These are phyloP conservation scores for Spheniscus mendiculus DNA, from an alignment of 2,113 vertebrate genomes.

Conservation along the genomic window DNA sequence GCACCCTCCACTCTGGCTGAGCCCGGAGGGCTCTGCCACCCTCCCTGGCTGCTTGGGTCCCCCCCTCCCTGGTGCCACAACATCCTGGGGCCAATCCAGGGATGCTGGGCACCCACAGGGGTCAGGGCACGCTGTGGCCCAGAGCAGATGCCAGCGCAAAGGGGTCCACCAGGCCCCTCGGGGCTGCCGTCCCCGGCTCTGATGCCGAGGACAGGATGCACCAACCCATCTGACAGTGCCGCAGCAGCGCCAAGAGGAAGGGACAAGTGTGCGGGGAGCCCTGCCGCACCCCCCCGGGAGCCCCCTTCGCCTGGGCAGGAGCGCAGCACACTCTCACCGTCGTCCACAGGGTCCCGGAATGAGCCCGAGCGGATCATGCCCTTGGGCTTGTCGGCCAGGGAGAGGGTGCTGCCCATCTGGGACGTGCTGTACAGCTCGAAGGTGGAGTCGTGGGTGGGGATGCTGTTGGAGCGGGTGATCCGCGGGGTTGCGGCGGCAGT, in stretches of 20 bases:
- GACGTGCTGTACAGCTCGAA: constrained; percentile 90
- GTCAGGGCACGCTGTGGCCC: neutral
- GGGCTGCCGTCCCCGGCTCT: neutral
- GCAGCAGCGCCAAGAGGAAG: neutral
- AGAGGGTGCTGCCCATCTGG: constrained; percentile 92
- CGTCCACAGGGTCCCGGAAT: constrained; percentile 90
- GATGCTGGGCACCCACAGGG: neutral
- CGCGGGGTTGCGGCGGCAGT: constrained; percentile 82
- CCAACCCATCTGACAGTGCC: neutral
- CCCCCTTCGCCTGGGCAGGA: neutral
- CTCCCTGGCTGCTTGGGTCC: neutral
- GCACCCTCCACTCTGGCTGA: neutral
- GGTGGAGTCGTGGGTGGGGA: constrained; percentile 91
- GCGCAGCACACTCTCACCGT: constrained; percentile 79
- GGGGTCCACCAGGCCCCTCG: neutral
- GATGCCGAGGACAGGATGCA: accelerated
- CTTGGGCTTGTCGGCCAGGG: constrained; percentile 91
- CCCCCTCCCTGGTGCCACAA: neutral
- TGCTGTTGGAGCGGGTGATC: constrained; percentile 98
- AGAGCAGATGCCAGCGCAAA: neutral
- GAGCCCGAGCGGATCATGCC: constrained; percentile 95
- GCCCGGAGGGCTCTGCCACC: neutral
- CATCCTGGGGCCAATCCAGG: neutral
- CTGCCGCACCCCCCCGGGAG: neutral
- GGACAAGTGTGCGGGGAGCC: neutral